Base-by-base conservation (phyloP, 1,140 invertebrate species). In the Drosophila arawakana region DNA sequence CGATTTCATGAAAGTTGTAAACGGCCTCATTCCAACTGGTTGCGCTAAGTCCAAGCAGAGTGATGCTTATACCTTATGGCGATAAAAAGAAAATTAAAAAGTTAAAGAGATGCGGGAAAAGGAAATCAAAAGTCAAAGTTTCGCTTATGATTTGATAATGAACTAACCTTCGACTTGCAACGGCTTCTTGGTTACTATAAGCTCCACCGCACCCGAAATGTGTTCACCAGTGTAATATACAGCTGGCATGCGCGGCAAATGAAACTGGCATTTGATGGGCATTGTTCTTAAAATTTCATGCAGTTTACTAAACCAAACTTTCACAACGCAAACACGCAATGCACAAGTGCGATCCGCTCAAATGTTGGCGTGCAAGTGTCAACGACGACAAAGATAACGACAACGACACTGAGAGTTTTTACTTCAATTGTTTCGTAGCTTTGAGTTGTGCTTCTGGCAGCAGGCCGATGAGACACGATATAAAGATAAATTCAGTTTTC, bases 161-260 rank as follows among this genome's bases (percentile, higher is more conserved):
- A 15, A 49, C 78, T 79, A 44, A 91, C 88, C 81, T 68, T 91
- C 84, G 25, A 82, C 35, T 18, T 49, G 15, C 25, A 80, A 30
- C 13, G 47, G 18, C 68, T 82, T 90, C 11, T 73, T 66, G n/a
- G 7, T 52, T 4, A 74, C 59, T 35, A 25, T 61, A 7, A 88
- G 43, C 8, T 18, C 18, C 9, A 91, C 15, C 6, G 44, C 61
- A 8, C 88, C 88, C n/a, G 58, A 74, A 70, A 91, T 55, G 65
- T 78, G 81, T 63, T 91, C 88, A 47, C 88, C 88, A 50, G 73
- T 76, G 69, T 82, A 85, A 34, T 80, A 91, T 54, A 91, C 72
- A 3, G 62, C 73, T 10, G 81, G 66, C 10, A 52, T 54, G 41
- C 89, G 88, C 55, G 81, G 72, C 78, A 91, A 81, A 73, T 82